Evolutionary conservation across 2,113 vertebrate genomes (phyloP).

Genomic region (Calidris pygmaea): DNA sequence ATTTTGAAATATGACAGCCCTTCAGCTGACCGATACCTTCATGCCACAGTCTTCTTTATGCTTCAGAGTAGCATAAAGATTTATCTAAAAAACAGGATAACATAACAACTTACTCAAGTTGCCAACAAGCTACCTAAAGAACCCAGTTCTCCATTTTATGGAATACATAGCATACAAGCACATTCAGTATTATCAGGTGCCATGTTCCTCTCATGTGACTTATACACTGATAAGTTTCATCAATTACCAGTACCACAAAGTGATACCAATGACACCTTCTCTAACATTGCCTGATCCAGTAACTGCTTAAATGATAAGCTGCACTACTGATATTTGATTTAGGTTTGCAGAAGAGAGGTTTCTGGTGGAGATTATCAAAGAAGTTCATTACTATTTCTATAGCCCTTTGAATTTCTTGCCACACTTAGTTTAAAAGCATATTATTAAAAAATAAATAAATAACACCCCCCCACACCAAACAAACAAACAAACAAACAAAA

Average conservation of each 20-base stretch:
- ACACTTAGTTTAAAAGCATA: background rate
- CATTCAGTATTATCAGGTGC: background rate
- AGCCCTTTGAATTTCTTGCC: background rate
- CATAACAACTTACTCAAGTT: background rate
- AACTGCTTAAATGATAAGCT: background rate
- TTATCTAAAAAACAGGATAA: background rate
- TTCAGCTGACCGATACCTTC: conserved; percentile 4
- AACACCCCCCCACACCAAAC: no score
- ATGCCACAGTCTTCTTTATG: background rate
- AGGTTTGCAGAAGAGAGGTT: background rate
- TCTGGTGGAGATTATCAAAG: background rate
- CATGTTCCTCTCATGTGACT: background rate
- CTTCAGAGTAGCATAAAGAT: background rate
- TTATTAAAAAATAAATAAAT: background rate
- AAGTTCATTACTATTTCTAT: background rate
- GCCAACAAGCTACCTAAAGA: background rate
- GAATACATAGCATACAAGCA: background rate
- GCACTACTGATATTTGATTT: background rate
- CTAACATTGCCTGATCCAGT: background rate
- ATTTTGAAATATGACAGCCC: conserved; percentile 50
- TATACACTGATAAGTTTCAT: background rate
- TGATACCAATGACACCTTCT: background rate
- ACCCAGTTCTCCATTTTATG: background rate
- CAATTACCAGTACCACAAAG: background rate
- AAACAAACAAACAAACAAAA: background rate